phyloP scores from a whole-genome alignment of 2,888 invertebrate species.

The Oligia strigilis region DNA sequence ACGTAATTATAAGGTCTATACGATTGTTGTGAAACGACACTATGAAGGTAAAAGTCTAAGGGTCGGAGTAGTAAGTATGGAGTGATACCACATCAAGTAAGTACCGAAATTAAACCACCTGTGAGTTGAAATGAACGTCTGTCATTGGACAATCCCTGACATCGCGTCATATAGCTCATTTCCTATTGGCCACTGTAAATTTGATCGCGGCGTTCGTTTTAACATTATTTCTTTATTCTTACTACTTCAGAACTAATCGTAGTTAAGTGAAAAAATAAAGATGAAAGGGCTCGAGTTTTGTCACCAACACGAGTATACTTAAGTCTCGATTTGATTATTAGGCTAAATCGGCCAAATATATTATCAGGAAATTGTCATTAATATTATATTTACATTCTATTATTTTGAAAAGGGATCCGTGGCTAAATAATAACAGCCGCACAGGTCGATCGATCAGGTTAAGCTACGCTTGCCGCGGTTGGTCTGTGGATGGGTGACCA shows the following conservation, averaged over 20 bases:
- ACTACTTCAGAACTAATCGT: conserved; percentile 24
- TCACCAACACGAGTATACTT: not conserved
- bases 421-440: too few relatives aligned
- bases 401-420: not conserved
- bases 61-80: conserved; percentile 11
- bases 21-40: conserved; percentile 49
- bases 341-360: not conserved
- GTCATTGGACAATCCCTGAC: not conserved
- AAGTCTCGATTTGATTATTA: conserved; percentile 17
- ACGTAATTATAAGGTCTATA: conserved; percentile 40
- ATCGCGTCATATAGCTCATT: conserved; percentile 5
- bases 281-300: conserved; percentile 25
- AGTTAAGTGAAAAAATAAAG: conserved; percentile 10
- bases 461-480: too few relatives aligned
- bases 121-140: not conserved
- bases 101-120: not conserved
- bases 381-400: conserved; percentile 31
- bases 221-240: conserved; percentile 5
- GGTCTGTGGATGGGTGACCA: too few relatives aligned
- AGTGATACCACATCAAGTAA: not conserved
- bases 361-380: not conserved
- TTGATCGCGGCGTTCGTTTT: not conserved
- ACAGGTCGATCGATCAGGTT: too few relatives aligned
- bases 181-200: conserved; percentile 1
- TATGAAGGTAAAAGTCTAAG: not conserved